A percentile compares a stretch with the other conserved stretches of the same genome.
Conservation (phyloP, 1,140 invertebrate genomes). For the Campoletis sonorensis region DNA sequence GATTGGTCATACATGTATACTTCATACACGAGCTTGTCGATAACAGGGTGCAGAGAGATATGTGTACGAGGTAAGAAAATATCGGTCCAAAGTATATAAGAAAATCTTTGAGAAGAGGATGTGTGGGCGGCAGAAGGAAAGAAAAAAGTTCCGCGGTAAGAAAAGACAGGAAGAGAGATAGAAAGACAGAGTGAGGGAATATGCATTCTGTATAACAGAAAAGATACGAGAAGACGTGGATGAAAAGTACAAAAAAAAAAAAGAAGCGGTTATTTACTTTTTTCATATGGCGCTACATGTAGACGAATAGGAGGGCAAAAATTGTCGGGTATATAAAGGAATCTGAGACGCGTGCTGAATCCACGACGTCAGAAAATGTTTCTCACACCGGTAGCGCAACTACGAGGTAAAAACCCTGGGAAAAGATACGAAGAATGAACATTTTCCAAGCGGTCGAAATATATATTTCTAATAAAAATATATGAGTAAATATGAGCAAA, state of each 20-base stretch:
- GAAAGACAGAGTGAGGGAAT: background rate
- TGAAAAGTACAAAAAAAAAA: background rate
- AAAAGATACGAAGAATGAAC: background rate
- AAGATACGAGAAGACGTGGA: background rate
- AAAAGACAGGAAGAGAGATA: too few species aligned
- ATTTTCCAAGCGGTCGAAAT: background rate
- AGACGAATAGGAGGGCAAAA: background rate
- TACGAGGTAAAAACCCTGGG: background rate
- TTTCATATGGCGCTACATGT: background rate
- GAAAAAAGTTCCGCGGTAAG: background rate
- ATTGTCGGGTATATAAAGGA: constrained; percentile 24
- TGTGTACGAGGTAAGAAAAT: background rate
- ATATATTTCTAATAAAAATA: background rate
- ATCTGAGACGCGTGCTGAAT: constrained; percentile 40
- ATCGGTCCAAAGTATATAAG: background rate
- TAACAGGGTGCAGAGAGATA: background rate
- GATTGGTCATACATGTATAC: background rate
- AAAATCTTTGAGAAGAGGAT: background rate
- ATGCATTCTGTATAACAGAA: background rate
- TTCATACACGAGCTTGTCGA: background rate
- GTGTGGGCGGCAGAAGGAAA: background rate
- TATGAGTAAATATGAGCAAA: too few species aligned
- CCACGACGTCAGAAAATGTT: background rate
- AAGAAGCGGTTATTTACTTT: background rate
- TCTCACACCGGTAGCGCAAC: background rate